phyloP scores from a whole-genome alignment of 2,888 invertebrate species.

The Mycalesis mineus region DNA sequence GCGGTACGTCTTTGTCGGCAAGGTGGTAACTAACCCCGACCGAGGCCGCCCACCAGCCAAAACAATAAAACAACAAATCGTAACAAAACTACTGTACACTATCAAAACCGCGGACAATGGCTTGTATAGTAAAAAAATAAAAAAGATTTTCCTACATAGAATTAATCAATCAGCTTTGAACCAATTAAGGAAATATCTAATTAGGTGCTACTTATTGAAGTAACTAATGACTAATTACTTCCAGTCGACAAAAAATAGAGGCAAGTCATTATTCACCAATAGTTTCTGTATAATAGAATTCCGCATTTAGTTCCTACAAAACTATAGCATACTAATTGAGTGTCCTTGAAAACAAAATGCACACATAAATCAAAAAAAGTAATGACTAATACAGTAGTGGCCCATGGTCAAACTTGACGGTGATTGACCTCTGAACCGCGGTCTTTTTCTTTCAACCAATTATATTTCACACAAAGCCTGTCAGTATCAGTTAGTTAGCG shows the following conservation, averaged over 20 bases:
- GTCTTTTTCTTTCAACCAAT: constrained; percentile 47
- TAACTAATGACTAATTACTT: not conserved
- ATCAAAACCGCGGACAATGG: not conserved
- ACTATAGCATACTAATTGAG: not conserved
- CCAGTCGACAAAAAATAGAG: not conserved
- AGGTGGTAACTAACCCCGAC: no score
- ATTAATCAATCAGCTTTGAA: no score
- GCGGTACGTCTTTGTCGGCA: no score
- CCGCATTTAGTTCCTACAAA: not conserved
- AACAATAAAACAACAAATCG: no score
- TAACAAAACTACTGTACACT: not conserved
- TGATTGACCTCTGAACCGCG: constrained; percentile 61
- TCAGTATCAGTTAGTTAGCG: constrained; percentile 10
- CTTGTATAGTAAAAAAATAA: no score
- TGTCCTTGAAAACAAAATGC: constrained; percentile 3
- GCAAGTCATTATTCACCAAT: not conserved
- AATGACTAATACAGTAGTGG: constrained; percentile 44
- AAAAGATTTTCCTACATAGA: no score
- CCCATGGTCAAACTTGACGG: constrained; percentile 37
- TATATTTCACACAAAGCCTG: constrained; percentile 43
- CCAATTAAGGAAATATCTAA: not conserved
- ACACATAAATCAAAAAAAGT: constrained; percentile 41
- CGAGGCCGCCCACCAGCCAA: no score
- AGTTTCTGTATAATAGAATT: not conserved
- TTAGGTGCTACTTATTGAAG: not conserved